These are phyloP conservation scores for Macrostomum lignano DNA, from an alignment of 1,140 invertebrate genomes.

Conservation along the genomic window DNA sequence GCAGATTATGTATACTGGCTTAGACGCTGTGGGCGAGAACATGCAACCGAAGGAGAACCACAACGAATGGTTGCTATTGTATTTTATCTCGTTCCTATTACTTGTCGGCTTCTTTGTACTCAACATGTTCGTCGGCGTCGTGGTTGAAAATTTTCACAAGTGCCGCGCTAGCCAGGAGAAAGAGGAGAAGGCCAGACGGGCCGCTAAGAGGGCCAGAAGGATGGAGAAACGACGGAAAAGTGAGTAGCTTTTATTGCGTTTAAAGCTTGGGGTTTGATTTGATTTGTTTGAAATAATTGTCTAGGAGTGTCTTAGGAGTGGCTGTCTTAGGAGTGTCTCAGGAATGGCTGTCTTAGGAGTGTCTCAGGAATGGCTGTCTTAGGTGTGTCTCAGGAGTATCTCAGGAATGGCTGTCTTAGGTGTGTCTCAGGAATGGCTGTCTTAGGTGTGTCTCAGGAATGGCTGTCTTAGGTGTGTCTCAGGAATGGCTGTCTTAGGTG, in stretches of 20 bases:
- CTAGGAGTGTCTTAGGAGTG: no score
- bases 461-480: no score
- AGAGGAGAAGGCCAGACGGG: slow-evolving; percentile 70
- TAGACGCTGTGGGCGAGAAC: slow-evolving; percentile 91
- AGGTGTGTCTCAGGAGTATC: no score
- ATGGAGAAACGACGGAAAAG: slow-evolving; percentile 78
- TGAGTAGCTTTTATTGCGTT: slow-evolving; percentile 31
- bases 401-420: no score
- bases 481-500: no score
- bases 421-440: no score
- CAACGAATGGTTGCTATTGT: slow-evolving; percentile 85
- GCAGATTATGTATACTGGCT: slow-evolving; percentile 95
- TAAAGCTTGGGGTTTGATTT: no score
- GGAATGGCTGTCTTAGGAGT: no score
- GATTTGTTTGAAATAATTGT: no score
- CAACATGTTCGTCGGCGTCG: slow-evolving; percentile 99
- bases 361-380: no score
- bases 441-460: no score
- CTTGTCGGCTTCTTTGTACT: slow-evolving; percentile 94
- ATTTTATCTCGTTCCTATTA: slow-evolving; percentile 93
- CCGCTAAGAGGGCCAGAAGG: slow-evolving; percentile 67
- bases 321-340: no score
- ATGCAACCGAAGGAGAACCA: slow-evolving; percentile 76
- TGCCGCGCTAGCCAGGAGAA: slow-evolving; percentile 94
- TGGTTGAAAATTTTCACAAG: slow-evolving; percentile 95